Percentiles rank a stretch among this genome's conserved stretches.
phyloP scores from a whole-genome alignment of 2,113 vertebrate genomes.

The Phalacrocorax brasilianus region DNA sequence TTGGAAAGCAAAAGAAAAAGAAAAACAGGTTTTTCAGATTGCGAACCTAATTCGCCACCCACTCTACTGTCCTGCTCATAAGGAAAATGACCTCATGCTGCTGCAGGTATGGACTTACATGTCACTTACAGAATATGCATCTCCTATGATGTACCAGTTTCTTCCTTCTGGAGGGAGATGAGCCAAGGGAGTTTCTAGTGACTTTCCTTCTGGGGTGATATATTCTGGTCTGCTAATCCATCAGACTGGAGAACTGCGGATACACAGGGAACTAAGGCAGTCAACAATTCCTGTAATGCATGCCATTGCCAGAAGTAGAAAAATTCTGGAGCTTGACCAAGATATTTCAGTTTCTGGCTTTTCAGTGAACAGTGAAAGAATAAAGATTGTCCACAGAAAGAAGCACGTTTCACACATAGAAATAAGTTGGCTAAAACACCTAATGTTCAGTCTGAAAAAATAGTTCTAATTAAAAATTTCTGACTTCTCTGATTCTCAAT shows the following conservation, averaged over 20 bases:
- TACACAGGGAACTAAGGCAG: not conserved
- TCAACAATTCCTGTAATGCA: not conserved
- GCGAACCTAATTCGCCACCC: not conserved
- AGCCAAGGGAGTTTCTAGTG: not conserved
- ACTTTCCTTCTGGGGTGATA: not conserved
- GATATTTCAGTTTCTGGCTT: not conserved
- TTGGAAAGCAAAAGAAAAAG: rapidly evolving
- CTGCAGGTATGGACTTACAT: constrained; percentile 53
- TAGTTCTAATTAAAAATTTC: not conserved
- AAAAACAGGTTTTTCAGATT: not conserved
- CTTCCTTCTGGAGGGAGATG: not conserved
- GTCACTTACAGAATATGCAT: not conserved
- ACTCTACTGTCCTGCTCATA: rapidly evolving
- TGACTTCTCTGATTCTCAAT: not conserved
- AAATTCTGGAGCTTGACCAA: not conserved
- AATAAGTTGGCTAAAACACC: not conserved
- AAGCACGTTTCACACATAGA: not conserved
- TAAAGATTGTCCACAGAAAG: not conserved
- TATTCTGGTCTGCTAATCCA: not conserved
- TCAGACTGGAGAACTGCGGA: not conserved
- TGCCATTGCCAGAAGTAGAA: not conserved
- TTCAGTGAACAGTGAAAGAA: not conserved
- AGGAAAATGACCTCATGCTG: constrained; percentile 65
- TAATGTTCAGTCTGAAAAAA: not conserved
- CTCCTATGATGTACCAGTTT: not conserved